phyloP scores from a whole-genome alignment of 2,888 invertebrate species.

The Lepidochitona cinerea region DNA sequence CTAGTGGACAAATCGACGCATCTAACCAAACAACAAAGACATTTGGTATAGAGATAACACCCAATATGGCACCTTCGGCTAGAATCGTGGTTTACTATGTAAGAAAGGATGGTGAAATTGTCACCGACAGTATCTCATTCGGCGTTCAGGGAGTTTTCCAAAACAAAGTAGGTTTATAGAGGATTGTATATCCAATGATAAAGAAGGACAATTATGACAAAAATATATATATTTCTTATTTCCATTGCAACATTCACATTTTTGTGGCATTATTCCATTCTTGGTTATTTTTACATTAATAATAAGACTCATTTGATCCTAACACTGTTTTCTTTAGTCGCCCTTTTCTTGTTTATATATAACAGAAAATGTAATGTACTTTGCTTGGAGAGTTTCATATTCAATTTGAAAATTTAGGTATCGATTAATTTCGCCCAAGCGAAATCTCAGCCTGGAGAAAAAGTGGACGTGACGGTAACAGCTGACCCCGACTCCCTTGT shows the following conservation, averaged over 20 bases:
- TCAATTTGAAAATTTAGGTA: constrained; percentile 65
- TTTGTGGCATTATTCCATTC: too few species aligned
- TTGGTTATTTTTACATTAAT: too few species aligned
- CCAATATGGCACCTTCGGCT: constrained; percentile 78
- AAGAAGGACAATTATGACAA: too few species aligned
- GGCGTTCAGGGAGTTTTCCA: constrained; percentile 83
- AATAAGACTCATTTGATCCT: too few species aligned
- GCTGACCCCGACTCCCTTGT: constrained; percentile 90
- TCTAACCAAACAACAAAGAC: constrained; percentile 13
- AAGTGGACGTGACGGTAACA: constrained; percentile 82
- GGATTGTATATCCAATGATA: too few species aligned
- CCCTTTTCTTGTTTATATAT: too few species aligned
- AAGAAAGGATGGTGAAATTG: constrained; percentile 73
- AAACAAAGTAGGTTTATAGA: constrained; percentile 76
- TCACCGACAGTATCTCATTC: constrained; percentile 88
- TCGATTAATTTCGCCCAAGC: constrained; percentile 75
- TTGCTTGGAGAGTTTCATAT: not conserved
- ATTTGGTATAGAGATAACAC: constrained; percentile 77
- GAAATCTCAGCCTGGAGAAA: constrained; percentile 82
- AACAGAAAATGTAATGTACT: too few species aligned
- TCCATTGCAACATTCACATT: too few species aligned
- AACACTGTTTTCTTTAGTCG: too few species aligned
- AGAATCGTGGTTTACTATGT: constrained; percentile 86
- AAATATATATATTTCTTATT: too few species aligned
- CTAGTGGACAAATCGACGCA: constrained; percentile 40